Percentiles rank a stretch among this genome's conserved stretches.
phyloP scores from a whole-genome alignment of 2,797 vertebrate species.

The Cygnus olor region DNA sequence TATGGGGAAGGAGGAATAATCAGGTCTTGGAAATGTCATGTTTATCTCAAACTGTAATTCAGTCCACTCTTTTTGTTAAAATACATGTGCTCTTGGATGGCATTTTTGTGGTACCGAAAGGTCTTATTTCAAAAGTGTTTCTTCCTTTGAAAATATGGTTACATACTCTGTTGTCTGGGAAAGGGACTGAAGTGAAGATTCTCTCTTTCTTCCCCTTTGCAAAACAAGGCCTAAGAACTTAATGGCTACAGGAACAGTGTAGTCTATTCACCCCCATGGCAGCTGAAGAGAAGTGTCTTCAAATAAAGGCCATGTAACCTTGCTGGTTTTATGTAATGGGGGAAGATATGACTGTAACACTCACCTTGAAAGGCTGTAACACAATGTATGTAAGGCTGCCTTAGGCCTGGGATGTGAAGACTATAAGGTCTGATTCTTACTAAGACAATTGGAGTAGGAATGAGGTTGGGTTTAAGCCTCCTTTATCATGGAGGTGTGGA shows the following conservation, averaged over 20 bases:
- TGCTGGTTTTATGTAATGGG: background rate
- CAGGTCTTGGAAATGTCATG: background rate
- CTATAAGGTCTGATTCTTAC: background rate
- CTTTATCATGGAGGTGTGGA: background rate
- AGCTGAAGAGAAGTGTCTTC: background rate
- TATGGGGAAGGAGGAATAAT: background rate
- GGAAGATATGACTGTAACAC: rapidly evolving
- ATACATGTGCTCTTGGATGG: background rate
- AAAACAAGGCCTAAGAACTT: background rate
- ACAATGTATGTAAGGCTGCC: background rate
- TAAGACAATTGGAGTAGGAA: background rate
- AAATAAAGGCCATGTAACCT: background rate
- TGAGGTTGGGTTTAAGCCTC: background rate
- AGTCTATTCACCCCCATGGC: background rate
- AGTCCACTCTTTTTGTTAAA: background rate
- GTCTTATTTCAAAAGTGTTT: background rate
- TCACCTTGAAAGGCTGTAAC: too few relatives aligned
- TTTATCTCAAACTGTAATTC: background rate
- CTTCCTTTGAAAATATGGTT: background rate
- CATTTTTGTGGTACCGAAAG: background rate
- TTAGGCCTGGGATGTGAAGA: background rate
- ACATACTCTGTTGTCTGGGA: background rate
- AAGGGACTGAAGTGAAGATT: background rate
- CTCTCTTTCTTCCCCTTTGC: background rate
- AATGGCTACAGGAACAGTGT: background rate